phyloP scores from a whole-genome alignment of 2,797 vertebrate species.

The Oryzias dopingdopingensis region DNA sequence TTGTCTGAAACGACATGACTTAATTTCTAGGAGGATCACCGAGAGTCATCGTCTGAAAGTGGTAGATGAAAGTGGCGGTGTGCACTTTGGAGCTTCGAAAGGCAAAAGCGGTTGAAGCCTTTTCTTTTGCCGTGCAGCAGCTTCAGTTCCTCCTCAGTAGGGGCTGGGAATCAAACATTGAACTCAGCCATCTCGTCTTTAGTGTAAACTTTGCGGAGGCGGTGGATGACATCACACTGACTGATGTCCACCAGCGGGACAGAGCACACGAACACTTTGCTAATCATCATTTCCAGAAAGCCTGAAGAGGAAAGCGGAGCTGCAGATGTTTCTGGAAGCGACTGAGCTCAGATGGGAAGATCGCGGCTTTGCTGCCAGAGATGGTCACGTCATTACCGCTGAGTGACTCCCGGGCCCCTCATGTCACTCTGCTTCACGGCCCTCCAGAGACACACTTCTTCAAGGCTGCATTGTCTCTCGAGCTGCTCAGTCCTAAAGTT shows the following conservation, averaged over 20 bases:
- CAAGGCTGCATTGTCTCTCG: slow-evolving; percentile 9
- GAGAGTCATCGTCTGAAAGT: no score
- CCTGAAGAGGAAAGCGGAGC: slow-evolving; percentile 58
- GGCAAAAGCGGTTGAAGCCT: no score
- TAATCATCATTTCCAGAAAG: slow-evolving; percentile 59
- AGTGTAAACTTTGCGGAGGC: slow-evolving; percentile 4
- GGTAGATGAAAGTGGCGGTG: no score
- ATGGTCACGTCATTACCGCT: slow-evolving; percentile 53
- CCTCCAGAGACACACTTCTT: slow-evolving; percentile 22
- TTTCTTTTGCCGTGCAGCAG: no score
- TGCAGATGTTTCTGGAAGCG: slow-evolving; percentile 63
- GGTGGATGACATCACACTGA: slow-evolving; percentile 25
- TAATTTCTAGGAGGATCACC: no score
- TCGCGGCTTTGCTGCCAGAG: slow-evolving; percentile 51
- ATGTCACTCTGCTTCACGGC: slow-evolving; percentile 43
- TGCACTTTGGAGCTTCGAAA: no score
- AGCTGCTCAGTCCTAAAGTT: slow-evolving; percentile 34
- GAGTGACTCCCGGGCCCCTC: slow-evolving; percentile 36
- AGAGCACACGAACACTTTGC: slow-evolving; percentile 17
- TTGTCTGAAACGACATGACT: no score
- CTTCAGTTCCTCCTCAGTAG: no score
- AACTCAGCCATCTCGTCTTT: background rate
- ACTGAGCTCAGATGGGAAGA: slow-evolving; percentile 65
- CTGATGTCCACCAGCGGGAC: slow-evolving; percentile 26
- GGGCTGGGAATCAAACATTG: no score